phyloP scores from a whole-genome alignment of 2,797 vertebrate genomes.

The Chelon labrosus region DNA sequence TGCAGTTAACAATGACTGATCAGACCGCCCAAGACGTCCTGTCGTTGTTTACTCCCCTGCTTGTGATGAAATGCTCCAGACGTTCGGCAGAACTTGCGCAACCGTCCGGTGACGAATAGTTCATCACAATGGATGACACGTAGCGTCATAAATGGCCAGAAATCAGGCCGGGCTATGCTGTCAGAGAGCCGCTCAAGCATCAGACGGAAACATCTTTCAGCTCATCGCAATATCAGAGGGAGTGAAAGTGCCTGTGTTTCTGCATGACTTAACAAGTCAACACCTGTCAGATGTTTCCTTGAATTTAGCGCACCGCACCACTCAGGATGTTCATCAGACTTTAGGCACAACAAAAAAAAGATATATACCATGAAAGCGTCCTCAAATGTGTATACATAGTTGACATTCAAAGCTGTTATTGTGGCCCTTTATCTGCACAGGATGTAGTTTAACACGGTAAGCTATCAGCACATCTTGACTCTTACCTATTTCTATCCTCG shows the following conservation, averaged over 20 bases:
- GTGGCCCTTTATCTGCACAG: background rate
- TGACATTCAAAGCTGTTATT: background rate
- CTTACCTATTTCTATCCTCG: slow-evolving; percentile 94
- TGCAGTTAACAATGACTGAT: background rate
- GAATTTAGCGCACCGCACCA: background rate
- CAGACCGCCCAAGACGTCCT: background rate
- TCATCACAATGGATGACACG: background rate
- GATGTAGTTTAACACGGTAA: background rate
- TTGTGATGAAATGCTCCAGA: background rate
- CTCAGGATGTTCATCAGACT: background rate
- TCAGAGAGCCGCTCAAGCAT: background rate
- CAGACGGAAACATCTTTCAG: background rate
- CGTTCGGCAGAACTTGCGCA: slow-evolving; percentile 1
- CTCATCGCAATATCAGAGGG: background rate
- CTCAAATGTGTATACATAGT: background rate
- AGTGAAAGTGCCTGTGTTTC: background rate
- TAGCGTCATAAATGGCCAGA: background rate
- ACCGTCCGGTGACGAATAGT: background rate
- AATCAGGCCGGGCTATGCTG: background rate
- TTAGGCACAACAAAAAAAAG: background rate
- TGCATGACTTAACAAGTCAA: background rate
- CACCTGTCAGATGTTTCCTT: slow-evolving; percentile 1
- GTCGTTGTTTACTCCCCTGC: background rate
- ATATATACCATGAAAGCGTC: background rate
- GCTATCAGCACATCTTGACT: slow-evolving; percentile 3